A percentile compares a stretch with the other conserved stretches of the same genome.
Conservation (phyloP, 2,113 vertebrate species). For the Myrmophylax atrothorax region DNA sequence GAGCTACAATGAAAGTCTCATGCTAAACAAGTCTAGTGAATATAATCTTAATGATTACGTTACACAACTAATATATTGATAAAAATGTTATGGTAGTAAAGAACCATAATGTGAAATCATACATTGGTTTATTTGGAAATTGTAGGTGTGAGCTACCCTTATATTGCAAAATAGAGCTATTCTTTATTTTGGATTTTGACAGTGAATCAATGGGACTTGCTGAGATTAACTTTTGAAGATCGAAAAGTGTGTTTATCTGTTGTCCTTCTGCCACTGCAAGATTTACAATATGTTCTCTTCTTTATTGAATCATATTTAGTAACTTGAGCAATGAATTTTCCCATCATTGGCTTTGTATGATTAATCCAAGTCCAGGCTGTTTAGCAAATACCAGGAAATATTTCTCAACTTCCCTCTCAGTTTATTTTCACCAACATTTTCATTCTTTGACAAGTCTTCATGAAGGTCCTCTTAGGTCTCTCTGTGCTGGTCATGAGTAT, state of each 20-base stretch:
- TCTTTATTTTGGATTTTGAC: conserved; percentile 3
- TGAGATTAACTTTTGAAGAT: neutral
- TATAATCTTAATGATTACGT: neutral
- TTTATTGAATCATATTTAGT: conserved; percentile 9
- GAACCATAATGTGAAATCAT: neutral
- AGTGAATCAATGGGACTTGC: neutral
- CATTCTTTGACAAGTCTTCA: neutral
- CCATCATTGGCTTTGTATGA: neutral
- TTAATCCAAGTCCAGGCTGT: fast-evolving
- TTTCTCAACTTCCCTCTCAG: neutral
- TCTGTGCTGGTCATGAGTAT: neutral
- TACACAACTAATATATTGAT: neutral
- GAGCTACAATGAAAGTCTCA: neutral
- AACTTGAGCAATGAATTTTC: conserved; percentile 20
- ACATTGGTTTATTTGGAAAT: neutral
- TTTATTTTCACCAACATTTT: neutral
- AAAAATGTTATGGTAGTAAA: neutral
- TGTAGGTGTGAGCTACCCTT: neutral
- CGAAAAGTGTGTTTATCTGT: conserved; percentile 18
- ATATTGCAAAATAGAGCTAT: neutral
- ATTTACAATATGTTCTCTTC: neutral
- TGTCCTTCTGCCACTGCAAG: neutral
- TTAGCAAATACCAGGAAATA: conserved; percentile 9
- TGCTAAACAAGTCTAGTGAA: neutral
- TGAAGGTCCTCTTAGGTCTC: neutral